Evolutionary conservation across 2,888 invertebrate genomes (phyloP), one percentile per base, ranked within the genome.

Genomic region (Cremastinae sp.): DNA sequence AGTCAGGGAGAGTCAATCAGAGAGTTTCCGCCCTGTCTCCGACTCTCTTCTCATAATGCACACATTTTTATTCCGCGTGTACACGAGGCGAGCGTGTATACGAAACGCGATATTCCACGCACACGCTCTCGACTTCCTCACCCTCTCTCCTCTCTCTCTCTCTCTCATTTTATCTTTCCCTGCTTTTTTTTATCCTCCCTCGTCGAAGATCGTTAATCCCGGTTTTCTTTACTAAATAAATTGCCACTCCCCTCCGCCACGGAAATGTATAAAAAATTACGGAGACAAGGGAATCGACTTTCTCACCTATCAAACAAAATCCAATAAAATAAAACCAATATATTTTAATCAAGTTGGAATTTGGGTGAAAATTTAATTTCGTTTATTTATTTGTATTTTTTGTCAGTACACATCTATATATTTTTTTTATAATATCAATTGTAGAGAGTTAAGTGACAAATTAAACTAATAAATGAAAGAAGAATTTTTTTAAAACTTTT

Each of bases 11-110:
- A 65, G 70, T 69, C 76, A 76, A 76, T 76, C 76, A 69, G 53
- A 69, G 69, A 76, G 73, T 73, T 76, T 76, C 76, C 76, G 76
- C 73, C 73, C 69, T 69, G 73, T 49, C 68, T 55, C 69, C 53
- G 68, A 37, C 16, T 62, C 35, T 56, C 37, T 28, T 28, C 28
- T 28, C 28, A 28, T 28, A 28, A 28, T 28, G 5, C 28, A 28
- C 43, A 51, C 14, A 28, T 43, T n/a, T 59, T 62, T 49, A 55
- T 66, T 45, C 37, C 35, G 20, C 18, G 16, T 20, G 20, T 37
- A 18, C 41, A 45, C 28, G 16, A 20, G 10, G 35, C 16, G 37
- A 12, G 16, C 35, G 10, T 10, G 39, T 16, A 51, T 22, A 39
- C 5, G 35, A 20, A 53, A 53, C n/a, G 53, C 43, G 53, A 64